phyloP scores from a whole-genome alignment of 2,888 invertebrate species.

The Antheraea assamensis region DNA sequence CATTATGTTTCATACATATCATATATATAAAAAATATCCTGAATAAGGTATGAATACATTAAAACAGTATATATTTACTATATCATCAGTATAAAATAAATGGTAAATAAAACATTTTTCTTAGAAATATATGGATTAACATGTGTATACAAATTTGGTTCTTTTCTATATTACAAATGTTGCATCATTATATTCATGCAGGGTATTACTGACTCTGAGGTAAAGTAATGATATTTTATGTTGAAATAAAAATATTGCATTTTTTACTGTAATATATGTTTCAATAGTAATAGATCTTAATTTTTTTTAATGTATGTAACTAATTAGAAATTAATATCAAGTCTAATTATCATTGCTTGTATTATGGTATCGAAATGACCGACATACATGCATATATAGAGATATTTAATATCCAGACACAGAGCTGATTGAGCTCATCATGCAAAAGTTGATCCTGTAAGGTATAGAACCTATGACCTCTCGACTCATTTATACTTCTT shows the following conservation, averaged over 20 bases:
- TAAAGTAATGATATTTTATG: neutral
- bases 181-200: neutral
- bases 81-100: neutral
- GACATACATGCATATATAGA: too few relatives aligned
- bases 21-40: neutral
- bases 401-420: too few relatives aligned
- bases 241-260: neutral
- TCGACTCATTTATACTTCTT: too few relatives aligned
- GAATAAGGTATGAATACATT: neutral
- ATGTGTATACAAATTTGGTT: neutral
- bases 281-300: neutral
- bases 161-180: neutral
- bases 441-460: too few relatives aligned
- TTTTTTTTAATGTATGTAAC: too few relatives aligned
- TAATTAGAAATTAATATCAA: too few relatives aligned
- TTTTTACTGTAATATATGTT: neutral
- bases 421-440: too few relatives aligned
- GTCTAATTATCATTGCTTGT: too few relatives aligned
- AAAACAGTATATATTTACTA: neutral
- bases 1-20: neutral
- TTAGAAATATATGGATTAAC: neutral
- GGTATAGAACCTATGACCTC: too few relatives aligned
- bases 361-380: too few relatives aligned
- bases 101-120: neutral
- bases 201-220: neutral